Evolutionary conservation across 2,888 invertebrate species (phyloP).

Genomic region (Orchesellides sinensis): DNA sequence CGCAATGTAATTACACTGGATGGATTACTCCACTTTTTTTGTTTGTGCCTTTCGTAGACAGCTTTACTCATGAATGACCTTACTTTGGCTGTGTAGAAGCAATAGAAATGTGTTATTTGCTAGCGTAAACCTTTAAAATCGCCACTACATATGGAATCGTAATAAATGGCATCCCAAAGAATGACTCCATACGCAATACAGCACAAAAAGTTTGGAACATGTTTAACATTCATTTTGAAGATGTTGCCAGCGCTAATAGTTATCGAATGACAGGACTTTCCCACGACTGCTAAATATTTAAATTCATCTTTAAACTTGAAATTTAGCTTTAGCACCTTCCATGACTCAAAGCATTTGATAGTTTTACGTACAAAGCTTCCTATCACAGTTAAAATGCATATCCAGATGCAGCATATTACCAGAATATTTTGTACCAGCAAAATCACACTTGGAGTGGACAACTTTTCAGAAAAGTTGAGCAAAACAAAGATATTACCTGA

Average conservation of each 20-base stretch:
- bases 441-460: background rate
- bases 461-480: background rate
- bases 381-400: conserved; percentile 22
- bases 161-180: conserved; percentile 13
- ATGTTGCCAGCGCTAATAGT: conserved; percentile 26
- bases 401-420: background rate
- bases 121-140: background rate
- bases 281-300: conserved; percentile 22
- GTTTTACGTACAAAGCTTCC: conserved; percentile 25
- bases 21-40: no score
- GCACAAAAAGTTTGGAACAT: conserved; percentile 23
- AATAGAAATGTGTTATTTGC: background rate
- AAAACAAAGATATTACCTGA: background rate
- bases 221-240: conserved; percentile 37
- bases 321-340: conserved; percentile 29
- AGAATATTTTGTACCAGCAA: background rate
- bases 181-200: background rate
- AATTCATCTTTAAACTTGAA: conserved; percentile 20
- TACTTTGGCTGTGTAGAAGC: no score
- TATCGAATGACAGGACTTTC: conserved; percentile 26
- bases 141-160: background rate
- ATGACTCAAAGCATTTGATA: conserved; percentile 11
- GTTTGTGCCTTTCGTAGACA: background rate
- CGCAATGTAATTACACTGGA: no score
- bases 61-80: background rate